These are phyloP conservation scores for Nephila pilipes DNA, from an alignment of 1,140 invertebrate genomes.

Conservation along the genomic window DNA sequence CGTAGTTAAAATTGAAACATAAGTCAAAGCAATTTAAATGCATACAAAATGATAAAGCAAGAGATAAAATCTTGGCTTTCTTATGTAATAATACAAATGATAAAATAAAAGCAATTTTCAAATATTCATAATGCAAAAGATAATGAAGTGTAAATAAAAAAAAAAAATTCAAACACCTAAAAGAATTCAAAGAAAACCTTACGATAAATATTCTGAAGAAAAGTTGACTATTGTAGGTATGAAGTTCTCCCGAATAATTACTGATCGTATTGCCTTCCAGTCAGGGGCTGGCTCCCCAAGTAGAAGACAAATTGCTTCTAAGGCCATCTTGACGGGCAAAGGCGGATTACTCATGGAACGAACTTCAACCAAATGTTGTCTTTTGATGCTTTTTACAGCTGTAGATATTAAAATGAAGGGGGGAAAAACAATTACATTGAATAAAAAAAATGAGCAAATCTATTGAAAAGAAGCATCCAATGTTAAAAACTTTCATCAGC, in stretches of 20 bases:
- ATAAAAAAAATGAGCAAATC: background rate
- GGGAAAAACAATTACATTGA: background rate
- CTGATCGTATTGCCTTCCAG: conserved; percentile 98
- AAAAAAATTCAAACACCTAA: background rate
- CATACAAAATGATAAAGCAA: too few relatives aligned
- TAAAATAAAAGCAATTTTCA: background rate
- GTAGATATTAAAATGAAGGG: conserved; percentile 75
- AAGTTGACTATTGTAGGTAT: conserved; percentile 99
- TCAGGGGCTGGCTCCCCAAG: conserved; percentile 98
- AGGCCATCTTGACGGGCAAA: conserved; percentile 96
- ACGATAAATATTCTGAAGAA: conserved; percentile 97
- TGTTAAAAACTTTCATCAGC: background rate
- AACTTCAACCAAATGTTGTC: conserved; percentile 99
- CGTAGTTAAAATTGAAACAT: too few relatives aligned
- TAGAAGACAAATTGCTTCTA: conserved; percentile 99
- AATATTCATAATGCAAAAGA: background rate
- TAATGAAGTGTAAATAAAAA: background rate
- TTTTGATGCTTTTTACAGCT: conserved; percentile 99
- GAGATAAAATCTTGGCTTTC: background rate
- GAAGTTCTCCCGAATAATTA: conserved; percentile 99
- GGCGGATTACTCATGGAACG: conserved; percentile 99
- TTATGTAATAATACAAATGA: background rate
- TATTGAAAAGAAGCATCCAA: background rate
- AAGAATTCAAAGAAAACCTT: conserved; percentile 82
- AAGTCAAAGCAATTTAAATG: too few relatives aligned